Percentiles rank a stretch among this genome's conserved stretches.
Conservation (phyloP, 2,113 vertebrate species). For the Gymnobelideus leadbeateri region DNA sequence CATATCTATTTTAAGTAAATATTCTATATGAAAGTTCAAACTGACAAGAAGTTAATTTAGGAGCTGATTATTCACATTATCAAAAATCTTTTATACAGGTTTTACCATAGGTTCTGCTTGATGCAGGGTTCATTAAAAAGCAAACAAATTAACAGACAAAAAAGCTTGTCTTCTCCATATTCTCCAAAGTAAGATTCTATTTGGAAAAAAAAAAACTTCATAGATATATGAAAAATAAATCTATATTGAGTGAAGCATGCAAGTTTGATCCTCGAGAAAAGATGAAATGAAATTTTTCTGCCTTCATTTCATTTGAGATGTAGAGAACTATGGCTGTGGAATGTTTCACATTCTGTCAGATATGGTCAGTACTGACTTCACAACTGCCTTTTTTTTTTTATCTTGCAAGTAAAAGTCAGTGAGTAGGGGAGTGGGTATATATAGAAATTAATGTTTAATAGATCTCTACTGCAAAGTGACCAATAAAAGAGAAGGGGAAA, state of each 20-base stretch:
- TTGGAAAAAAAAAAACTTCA: neutral
- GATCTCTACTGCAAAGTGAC: neutral
- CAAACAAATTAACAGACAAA: neutral
- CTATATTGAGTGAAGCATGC: neutral
- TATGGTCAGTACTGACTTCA: neutral
- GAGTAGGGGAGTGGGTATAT: neutral
- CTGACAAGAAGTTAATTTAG: neutral
- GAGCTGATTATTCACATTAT: neutral
- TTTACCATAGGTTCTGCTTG: neutral
- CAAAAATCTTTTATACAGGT: neutral
- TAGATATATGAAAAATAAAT: neutral
- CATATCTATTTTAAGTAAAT: neutral
- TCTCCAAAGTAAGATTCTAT: neutral
- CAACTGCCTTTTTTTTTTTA: neutral
- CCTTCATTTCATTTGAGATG: neutral
- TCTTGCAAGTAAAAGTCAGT: neutral
- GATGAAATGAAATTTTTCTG: no score
- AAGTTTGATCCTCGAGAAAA: neutral
- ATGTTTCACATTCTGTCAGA: neutral
- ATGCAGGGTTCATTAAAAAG: no score
- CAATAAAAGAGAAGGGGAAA: neutral
- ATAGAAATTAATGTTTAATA: neutral
- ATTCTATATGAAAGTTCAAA: neutral
- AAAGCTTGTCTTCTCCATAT: neutral
- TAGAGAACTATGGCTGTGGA: neutral